Percentiles rank a stretch among this genome's conserved stretches.
phyloP scores from a whole-genome alignment of 1,140 invertebrate genomes.

The Ceratina japonica region DNA sequence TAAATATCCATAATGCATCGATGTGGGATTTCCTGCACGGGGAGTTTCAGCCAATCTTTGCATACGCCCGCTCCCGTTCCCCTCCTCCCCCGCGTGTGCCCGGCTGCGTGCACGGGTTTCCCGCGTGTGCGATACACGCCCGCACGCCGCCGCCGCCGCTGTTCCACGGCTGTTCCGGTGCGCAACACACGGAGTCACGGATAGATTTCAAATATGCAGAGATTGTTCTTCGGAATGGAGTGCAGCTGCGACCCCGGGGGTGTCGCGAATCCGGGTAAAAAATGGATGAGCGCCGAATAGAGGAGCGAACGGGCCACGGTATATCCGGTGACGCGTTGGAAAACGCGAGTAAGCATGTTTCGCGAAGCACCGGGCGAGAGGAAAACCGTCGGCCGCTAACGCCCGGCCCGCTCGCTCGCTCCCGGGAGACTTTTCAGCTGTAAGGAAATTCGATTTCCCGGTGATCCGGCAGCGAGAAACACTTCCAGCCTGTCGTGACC shows the following conservation, averaged over 20 bases:
- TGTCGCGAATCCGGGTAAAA: slow-evolving; percentile 65
- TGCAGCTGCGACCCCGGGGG: slow-evolving; percentile 67
- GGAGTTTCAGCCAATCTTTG: slow-evolving; percentile 47
- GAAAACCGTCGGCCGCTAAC: slow-evolving; percentile 28
- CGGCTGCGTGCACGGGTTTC: too few species aligned
- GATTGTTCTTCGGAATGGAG: slow-evolving; percentile 70
- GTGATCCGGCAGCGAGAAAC: slow-evolving; percentile 28
- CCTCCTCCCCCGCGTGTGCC: not conserved
- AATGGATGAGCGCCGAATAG: slow-evolving; percentile 62
- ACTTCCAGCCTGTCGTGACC: slow-evolving; percentile 22
- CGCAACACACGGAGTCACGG: slow-evolving; percentile 36
- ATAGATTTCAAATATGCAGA: slow-evolving; percentile 75
- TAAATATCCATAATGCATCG: slow-evolving; percentile 70
- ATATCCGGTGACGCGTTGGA: slow-evolving; percentile 51
- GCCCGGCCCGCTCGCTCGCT: too few species aligned
- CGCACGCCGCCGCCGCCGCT: not conserved
- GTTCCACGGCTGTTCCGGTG: not conserved
- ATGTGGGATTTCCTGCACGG: slow-evolving; percentile 34
- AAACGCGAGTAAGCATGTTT: slow-evolving; percentile 49
- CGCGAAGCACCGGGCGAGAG: slow-evolving; percentile 32
- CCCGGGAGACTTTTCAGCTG: slow-evolving; percentile 10
- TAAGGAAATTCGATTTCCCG: slow-evolving; percentile 52
- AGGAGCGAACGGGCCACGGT: slow-evolving; percentile 34
- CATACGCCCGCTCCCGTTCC: slow-evolving; percentile 17
- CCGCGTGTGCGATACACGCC: not conserved